These are phyloP conservation scores for Tridacna crocea DNA, from an alignment of 2,888 invertebrate species.

Conservation along the genomic window DNA sequence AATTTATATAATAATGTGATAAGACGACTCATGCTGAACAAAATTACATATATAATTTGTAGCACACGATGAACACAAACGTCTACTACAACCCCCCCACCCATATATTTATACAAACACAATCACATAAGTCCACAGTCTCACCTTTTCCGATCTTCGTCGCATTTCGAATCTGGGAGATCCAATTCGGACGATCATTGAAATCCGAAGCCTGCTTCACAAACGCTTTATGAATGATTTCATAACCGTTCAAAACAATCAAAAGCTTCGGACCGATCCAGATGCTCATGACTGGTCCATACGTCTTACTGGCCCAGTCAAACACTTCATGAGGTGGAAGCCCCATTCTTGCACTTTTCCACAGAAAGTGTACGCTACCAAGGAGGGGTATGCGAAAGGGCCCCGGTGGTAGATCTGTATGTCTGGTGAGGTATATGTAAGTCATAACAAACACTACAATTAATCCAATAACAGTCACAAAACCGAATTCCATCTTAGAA, in stretches of 20 bases:
- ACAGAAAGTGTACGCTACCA: constrained; percentile 12
- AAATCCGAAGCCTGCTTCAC: constrained; percentile 22
- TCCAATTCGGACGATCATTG: constrained; percentile 25
- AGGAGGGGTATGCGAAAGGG: constrained; percentile 16
- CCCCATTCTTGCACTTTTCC: constrained; percentile 1
- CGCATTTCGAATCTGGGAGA: constrained; percentile 16
- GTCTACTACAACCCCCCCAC: too few relatives aligned
- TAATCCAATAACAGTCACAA: not conserved
- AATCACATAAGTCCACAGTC: too few relatives aligned
- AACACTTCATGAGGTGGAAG: constrained; percentile 2
- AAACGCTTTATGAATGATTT: constrained; percentile 23
- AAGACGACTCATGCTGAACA: too few relatives aligned
- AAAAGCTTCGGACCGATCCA: constrained; percentile 31
- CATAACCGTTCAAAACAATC: constrained; percentile 16
- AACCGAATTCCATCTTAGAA: not conserved
- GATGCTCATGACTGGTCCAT: constrained; percentile 16
- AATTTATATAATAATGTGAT: too few relatives aligned
- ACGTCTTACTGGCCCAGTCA: not conserved
- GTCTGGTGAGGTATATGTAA: not conserved
- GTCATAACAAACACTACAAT: not conserved
- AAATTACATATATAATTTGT: too few relatives aligned
- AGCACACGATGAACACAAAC: too few relatives aligned
- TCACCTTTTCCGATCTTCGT: constrained; percentile 21
- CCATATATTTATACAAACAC: too few relatives aligned
- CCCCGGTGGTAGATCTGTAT: constrained; percentile 16